Conservation (phyloP, 2,797 vertebrate species). For the Argentina silus region DNA sequence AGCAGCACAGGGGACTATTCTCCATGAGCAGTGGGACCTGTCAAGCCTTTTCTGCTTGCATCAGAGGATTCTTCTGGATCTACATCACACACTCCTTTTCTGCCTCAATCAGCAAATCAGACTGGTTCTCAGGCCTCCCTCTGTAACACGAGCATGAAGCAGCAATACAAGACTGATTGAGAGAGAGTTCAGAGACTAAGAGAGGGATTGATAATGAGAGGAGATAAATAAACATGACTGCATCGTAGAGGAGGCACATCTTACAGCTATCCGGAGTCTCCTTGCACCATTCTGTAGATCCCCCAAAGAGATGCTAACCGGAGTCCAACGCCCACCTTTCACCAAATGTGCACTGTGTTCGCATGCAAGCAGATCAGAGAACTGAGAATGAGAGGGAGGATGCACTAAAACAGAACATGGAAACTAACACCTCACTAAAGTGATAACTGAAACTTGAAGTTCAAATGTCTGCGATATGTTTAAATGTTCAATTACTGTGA, state of each 20-base stretch:
- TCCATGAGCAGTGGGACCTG: not conserved
- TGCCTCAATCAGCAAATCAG: conserved; percentile 47
- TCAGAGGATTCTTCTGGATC: not conserved
- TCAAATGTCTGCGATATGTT: too few species aligned
- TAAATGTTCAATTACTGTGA: too few species aligned
- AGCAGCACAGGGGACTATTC: not conserved
- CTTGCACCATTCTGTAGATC: conserved; percentile 3
- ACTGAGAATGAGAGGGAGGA: not conserved
- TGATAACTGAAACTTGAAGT: not conserved
- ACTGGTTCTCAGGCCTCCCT: conserved; percentile 34
- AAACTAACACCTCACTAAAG: conserved; percentile 7
- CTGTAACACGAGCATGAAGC: not conserved
- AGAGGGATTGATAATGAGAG: not conserved
- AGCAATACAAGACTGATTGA: not conserved
- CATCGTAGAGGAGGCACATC: too few species aligned
- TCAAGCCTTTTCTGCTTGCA: not conserved
- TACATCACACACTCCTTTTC: conserved; percentile 1
- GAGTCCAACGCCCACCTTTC: conserved; percentile 51
- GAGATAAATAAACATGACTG: not conserved
- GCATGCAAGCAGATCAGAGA: conserved; percentile 26
- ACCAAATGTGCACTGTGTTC: conserved; percentile 41
- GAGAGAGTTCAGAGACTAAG: not conserved
- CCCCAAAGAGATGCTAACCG: not conserved
- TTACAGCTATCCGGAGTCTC: not conserved
- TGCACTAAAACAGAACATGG: too few species aligned